Conservation (phyloP, 2,797 vertebrate genomes). For the Phylloscopus collybita region DNA sequence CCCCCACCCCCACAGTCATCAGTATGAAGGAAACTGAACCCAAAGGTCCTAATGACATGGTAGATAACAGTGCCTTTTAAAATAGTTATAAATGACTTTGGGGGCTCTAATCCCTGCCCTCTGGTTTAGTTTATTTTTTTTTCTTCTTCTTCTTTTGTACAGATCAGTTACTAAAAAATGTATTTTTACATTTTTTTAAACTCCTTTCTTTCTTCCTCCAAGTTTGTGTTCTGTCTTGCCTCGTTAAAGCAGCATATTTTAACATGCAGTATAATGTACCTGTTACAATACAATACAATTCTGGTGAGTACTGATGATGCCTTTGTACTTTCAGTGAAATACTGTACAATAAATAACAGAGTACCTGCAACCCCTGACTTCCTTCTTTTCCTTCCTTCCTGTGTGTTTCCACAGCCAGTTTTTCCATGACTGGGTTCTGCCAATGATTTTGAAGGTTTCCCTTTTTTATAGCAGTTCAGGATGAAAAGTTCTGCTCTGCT, state of each 20-base stretch:
- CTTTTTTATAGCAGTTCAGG: background rate
- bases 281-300: slow-evolving; percentile 63
- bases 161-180: slow-evolving; percentile 65
- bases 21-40: slow-evolving; percentile 79
- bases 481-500: background rate
- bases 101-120: slow-evolving; percentile 40
- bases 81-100: slow-evolving; percentile 60
- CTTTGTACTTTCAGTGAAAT: slow-evolving; percentile 77
- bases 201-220: slow-evolving; percentile 7
- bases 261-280: slow-evolving; percentile 60
- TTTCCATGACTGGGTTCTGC: background rate
- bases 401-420: background rate
- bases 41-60: slow-evolving; percentile 53
- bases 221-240: slow-evolving; percentile 56
- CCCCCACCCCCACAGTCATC: slow-evolving; percentile 68
- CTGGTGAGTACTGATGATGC: slow-evolving; percentile 78
- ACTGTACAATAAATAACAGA: slow-evolving; percentile 81
- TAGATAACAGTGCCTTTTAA: slow-evolving; percentile 68
- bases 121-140: slow-evolving; percentile 11
- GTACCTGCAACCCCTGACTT: slow-evolving; percentile 60
- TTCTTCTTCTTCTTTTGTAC: slow-evolving; percentile 52
- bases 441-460: background rate
- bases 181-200: slow-evolving; percentile 56
- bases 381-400: slow-evolving; percentile 17
- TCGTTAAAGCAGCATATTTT: slow-evolving; percentile 48